A percentile compares a stretch with the other conserved stretches of the same genome.
phyloP scores from a whole-genome alignment of 2,888 invertebrate genomes.

The Bellardia bayeri region DNA sequence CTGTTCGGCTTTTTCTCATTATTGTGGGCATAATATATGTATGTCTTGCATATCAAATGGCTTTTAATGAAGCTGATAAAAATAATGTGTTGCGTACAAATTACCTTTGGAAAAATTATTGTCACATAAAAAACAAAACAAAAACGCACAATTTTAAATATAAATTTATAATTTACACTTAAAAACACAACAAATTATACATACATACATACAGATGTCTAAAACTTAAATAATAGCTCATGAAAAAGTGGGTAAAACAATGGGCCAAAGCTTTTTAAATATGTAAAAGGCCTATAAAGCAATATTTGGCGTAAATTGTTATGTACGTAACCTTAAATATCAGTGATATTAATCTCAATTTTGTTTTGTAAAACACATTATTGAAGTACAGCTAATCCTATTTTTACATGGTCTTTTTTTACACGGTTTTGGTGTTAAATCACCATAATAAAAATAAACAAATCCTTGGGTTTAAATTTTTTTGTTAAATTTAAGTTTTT shows the following conservation, averaged over 20 bases:
- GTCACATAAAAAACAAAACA: constrained; percentile 49
- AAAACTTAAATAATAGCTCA: neutral
- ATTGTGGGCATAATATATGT: constrained; percentile 64
- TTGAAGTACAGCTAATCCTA: too few species aligned
- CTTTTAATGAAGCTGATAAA: constrained; percentile 73
- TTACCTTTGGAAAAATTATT: constrained; percentile 69
- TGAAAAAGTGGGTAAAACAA: neutral
- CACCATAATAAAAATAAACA: too few species aligned
- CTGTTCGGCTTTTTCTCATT: constrained; percentile 48
- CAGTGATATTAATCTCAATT: too few species aligned
- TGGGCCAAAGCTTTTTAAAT: neutral
- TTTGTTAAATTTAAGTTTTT: too few species aligned
- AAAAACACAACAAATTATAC: constrained; percentile 5
- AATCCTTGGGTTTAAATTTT: too few species aligned
- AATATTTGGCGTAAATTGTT: too few species aligned
- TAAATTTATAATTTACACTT: constrained; percentile 36
- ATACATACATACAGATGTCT: neutral
- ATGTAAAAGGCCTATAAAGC: too few species aligned
- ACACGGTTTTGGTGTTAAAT: too few species aligned
- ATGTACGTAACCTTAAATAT: too few species aligned
- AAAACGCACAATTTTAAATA: constrained; percentile 12
- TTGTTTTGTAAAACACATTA: too few species aligned
- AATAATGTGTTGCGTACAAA: constrained; percentile 71
- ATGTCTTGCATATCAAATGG: constrained; percentile 70
- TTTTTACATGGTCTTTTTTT: too few species aligned